Conservation (phyloP, 1,140 invertebrate species). For the Whitmania pigra region DNA sequence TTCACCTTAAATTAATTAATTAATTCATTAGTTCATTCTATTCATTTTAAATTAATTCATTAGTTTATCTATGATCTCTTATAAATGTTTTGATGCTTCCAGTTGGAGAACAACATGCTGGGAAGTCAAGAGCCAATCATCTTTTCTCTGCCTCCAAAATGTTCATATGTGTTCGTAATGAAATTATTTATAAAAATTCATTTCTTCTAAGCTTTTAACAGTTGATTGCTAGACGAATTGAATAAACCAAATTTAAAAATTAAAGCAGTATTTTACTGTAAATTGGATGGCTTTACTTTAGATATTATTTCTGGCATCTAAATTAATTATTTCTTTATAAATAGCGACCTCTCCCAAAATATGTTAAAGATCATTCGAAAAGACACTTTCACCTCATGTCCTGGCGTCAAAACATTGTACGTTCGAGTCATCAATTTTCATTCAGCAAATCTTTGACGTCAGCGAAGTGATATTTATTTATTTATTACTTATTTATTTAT, state of each 20-base stretch:
- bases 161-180: constrained; percentile 6
- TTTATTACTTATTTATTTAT: too few relatives aligned
- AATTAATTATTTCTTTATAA: constrained; percentile 10
- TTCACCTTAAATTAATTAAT: neutral
- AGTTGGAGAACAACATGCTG: neutral
- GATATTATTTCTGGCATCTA: too few relatives aligned
- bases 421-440: constrained; percentile 24
- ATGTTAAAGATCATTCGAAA: constrained; percentile 26
- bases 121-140: neutral
- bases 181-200: neutral
- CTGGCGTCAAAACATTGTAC: constrained; percentile 30
- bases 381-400: constrained; percentile 27
- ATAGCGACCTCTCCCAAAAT: constrained; percentile 30
- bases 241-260: too few relatives aligned
- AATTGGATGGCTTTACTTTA: too few relatives aligned
- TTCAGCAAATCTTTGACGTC: neutral
- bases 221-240: too few relatives aligned
- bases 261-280: too few relatives aligned
- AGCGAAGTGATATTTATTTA: too few relatives aligned
- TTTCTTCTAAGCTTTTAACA: too few relatives aligned
- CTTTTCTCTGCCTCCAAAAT: neutral
- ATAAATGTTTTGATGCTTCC: neutral
- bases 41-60: too few relatives aligned
- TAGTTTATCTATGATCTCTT: too few relatives aligned
- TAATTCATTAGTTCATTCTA: too few relatives aligned